Evolutionary conservation across 2,888 invertebrate species (phyloP).

Genomic region (Brenthis daphne): DNA sequence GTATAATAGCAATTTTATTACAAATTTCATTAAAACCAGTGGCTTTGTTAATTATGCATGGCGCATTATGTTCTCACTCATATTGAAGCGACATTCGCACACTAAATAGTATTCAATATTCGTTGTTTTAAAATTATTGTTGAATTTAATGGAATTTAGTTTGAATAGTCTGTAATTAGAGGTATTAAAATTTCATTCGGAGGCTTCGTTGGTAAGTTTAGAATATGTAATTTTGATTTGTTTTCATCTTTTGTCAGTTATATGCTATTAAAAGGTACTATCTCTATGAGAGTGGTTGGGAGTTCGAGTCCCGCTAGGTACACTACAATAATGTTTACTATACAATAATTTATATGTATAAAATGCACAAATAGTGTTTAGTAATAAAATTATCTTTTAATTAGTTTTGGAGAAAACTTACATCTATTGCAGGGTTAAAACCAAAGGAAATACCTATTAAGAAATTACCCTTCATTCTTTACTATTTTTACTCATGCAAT

Average conservation of each 20-base stretch:
- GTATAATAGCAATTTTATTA: constrained; percentile 33
- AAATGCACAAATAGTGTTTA: too few relatives aligned
- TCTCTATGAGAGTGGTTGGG: background rate
- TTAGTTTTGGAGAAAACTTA: too few relatives aligned
- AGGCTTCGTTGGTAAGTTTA: constrained; percentile 6
- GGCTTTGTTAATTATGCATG: constrained; percentile 39
- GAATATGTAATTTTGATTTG: constrained; percentile 1
- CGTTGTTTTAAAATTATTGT: constrained; percentile 32
- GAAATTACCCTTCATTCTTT: too few relatives aligned
- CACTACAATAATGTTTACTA: too few relatives aligned
- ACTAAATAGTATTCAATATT: constrained; percentile 37
- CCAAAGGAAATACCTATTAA: too few relatives aligned
- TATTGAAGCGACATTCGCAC: constrained; percentile 33
- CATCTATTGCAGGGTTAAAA: too few relatives aligned
- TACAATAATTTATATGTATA: too few relatives aligned
- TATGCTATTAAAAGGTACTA: too few relatives aligned
- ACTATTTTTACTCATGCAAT: too few relatives aligned
- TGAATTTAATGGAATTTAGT: constrained; percentile 26
- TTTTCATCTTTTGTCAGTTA: background rate
- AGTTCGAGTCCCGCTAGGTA: too few relatives aligned
- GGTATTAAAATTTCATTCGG: constrained; percentile 20
- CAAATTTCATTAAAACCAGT: constrained; percentile 35
- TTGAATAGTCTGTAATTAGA: constrained; percentile 17
- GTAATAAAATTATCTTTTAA: too few relatives aligned
- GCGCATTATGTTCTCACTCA: constrained; percentile 35